Evolutionary conservation across 2,113 vertebrate species (phyloP).

Genomic region (Camelus dromedarius): DNA sequence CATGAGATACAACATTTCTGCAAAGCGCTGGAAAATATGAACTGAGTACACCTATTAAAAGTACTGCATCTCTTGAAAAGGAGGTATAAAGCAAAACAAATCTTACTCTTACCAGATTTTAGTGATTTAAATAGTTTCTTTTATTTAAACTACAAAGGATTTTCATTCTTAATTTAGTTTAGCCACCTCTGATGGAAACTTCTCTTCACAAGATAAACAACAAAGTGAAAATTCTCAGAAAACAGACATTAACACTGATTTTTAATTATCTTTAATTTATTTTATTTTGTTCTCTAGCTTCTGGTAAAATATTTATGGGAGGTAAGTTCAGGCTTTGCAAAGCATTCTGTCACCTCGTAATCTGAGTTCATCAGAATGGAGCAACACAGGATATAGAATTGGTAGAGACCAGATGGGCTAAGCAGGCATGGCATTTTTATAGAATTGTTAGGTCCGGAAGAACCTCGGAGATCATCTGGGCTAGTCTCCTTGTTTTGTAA

Average conservation of each 20-base stretch:
- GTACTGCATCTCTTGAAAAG: background rate
- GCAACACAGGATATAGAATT: background rate
- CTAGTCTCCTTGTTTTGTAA: background rate
- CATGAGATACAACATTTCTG: background rate
- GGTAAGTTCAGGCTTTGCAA: slow-evolving; percentile 5
- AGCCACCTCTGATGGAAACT: background rate
- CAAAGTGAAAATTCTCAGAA: slow-evolving; percentile 28
- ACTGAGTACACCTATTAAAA: background rate
- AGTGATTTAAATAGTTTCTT: background rate
- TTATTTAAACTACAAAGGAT: background rate
- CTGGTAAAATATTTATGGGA: background rate
- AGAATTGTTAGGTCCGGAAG: background rate
- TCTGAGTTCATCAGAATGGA: slow-evolving; percentile 25
- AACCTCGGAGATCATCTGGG: background rate
- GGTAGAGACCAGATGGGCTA: background rate
- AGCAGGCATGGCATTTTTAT: background rate
- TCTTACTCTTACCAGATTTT: slow-evolving; percentile 8
- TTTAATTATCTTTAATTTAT: background rate
- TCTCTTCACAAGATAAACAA: slow-evolving; percentile 1
- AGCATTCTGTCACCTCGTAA: background rate
- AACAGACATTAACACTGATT: background rate
- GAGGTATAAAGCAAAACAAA: background rate
- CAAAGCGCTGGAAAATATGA: background rate
- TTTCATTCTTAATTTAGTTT: background rate
- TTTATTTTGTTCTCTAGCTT: background rate